Conservation (phyloP, 2,113 vertebrate genomes). For the Cyrtonyx montezumae region DNA sequence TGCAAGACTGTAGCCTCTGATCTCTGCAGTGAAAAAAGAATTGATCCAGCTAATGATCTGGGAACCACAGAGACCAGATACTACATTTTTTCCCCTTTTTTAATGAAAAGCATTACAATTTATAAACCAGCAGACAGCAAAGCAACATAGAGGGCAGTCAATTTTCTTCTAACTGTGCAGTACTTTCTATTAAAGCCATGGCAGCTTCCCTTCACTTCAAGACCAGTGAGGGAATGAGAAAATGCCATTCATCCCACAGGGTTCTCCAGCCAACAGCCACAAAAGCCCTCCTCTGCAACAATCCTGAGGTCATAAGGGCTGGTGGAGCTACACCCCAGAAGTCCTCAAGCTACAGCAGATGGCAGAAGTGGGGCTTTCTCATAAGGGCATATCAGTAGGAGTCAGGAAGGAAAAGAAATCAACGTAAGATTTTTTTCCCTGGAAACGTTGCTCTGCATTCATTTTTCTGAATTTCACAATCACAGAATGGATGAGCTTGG, state of each 20-base stretch:
- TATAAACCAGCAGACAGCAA: conserved; percentile 62
- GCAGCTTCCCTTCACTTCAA: conserved; percentile 44
- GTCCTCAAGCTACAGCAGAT: conserved; percentile 20
- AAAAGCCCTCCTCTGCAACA: conserved; percentile 14
- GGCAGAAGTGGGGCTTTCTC: neutral
- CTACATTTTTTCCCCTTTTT: neutral
- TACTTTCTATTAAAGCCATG: conserved; percentile 34
- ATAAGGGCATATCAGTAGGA: neutral
- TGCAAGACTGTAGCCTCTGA: conserved; percentile 49
- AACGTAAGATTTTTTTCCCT: neutral
- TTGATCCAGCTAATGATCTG: conserved; percentile 60
- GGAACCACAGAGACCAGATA: conserved; percentile 43
- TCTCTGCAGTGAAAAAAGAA: conserved; percentile 63
- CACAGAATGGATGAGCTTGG: neutral
- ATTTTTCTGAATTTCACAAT: neutral
- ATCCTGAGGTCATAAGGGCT: neutral
- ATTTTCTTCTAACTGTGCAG: conserved; percentile 55
- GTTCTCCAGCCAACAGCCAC: conserved; percentile 39
- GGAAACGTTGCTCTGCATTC: neutral
- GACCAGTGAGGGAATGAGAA: conserved; percentile 34
- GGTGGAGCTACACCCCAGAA: neutral
- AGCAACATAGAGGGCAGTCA: conserved; percentile 39
- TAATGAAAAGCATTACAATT: conserved; percentile 65
- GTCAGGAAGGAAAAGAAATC: neutral
- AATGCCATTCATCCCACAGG: conserved; percentile 1